Conservation (phyloP, 2,888 invertebrate genomes). For the Unio pictorum region DNA sequence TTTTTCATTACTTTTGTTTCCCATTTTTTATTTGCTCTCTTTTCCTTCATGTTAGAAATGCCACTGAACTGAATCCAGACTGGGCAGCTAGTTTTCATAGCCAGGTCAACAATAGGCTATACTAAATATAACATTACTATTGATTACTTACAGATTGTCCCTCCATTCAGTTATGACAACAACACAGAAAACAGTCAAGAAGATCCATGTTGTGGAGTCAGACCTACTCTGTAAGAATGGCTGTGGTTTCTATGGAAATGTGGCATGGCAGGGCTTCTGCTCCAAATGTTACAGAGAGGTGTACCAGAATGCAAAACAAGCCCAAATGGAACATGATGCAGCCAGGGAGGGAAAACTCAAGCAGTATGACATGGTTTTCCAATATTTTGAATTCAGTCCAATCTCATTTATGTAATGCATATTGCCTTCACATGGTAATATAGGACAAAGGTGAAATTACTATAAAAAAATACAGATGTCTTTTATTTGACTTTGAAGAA, state of each 20-base stretch:
- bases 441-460: too few species aligned
- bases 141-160: too few species aligned
- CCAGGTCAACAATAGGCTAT: too few species aligned
- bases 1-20: too few species aligned
- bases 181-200: slow-evolving; percentile 42
- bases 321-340: slow-evolving; percentile 68
- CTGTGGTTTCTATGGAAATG: slow-evolving; percentile 97
- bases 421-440: too few species aligned
- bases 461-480: too few species aligned
- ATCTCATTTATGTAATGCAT: neutral
- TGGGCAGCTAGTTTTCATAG: too few species aligned
- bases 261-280: slow-evolving; percentile 97
- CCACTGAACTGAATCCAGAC: too few species aligned
- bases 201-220: slow-evolving; percentile 69
- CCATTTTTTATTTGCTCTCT: too few species aligned
- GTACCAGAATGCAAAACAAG: slow-evolving; percentile 67
- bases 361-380: neutral
- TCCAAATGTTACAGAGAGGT: slow-evolving; percentile 93
- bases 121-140: too few species aligned
- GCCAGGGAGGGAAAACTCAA: slow-evolving; percentile 2
- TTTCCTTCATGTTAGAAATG: too few species aligned
- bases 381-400: neutral
- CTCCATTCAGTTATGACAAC: slow-evolving; percentile 6
- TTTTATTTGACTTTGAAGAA: too few species aligned
- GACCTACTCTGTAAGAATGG: slow-evolving; percentile 94